phyloP scores from a whole-genome alignment of 1,140 invertebrate genomes.

The Pogonus chalceus region DNA sequence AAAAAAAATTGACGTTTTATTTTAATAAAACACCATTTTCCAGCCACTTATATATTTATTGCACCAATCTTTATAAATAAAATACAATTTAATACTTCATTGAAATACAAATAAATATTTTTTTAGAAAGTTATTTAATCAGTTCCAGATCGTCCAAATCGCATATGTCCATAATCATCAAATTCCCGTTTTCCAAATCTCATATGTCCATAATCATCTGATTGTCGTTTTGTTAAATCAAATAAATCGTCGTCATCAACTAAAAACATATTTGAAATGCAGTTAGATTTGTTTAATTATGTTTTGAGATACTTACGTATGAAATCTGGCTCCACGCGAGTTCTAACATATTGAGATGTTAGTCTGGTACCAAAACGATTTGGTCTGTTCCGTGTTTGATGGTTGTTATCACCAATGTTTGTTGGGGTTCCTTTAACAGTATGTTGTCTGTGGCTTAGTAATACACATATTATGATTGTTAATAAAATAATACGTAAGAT shows the following conservation, averaged over 20 bases:
- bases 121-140: too few species aligned
- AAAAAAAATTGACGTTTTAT: neutral
- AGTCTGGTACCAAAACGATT: neutral
- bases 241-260: conserved; percentile 46
- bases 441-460: neutral
- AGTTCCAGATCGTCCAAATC: conserved; percentile 44
- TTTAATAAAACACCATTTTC: neutral
- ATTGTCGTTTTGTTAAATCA: conserved; percentile 41
- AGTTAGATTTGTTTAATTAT: neutral
- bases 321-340: neutral
- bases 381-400: neutral
- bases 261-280: conserved; percentile 13
- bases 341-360: neutral
- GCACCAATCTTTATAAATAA: neutral
- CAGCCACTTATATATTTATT: neutral
- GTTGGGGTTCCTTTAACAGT: neutral
- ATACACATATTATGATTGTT: neutral
- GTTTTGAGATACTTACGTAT: neutral
- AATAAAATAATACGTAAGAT: neutral
- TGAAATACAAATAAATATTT: too few species aligned
- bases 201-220: conserved; percentile 54
- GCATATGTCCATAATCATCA: conserved; percentile 59
- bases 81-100: too few species aligned
- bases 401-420: neutral
- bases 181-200: conserved; percentile 48